Percentiles rank a stretch among this genome's conserved stretches.
Conservation (phyloP, 2,797 vertebrate species). For the Poeciliopsis turneri region DNA sequence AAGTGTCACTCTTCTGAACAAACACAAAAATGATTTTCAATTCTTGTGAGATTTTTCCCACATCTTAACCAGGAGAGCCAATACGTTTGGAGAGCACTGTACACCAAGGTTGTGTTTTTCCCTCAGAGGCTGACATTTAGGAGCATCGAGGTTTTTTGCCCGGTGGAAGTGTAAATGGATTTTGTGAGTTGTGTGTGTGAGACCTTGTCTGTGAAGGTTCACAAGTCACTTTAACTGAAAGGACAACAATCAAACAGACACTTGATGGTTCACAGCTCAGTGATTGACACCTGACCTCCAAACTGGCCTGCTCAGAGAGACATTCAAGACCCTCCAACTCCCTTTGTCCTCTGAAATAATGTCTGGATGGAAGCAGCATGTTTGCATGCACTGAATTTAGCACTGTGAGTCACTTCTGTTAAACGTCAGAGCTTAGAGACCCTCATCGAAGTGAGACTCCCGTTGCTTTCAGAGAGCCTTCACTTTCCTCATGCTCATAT, state of each 20-base stretch:
- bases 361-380: slow-evolving; percentile 1
- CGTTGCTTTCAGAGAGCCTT: slow-evolving; percentile 3
- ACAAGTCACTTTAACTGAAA: slow-evolving; percentile 31
- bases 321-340: slow-evolving; percentile 18
- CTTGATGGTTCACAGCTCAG: slow-evolving; percentile 28
- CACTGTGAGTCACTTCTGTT: slow-evolving; percentile 33
- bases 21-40: neutral
- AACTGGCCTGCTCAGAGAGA: neutral
- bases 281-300: slow-evolving; percentile 26
- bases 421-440: slow-evolving; percentile 41
- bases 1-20: neutral
- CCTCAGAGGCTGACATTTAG: slow-evolving; percentile 12
- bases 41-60: neutral
- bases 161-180: slow-evolving; percentile 3
- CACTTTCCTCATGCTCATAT: neutral
- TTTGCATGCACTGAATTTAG: slow-evolving; percentile 27
- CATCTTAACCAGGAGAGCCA: neutral
- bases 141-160: neutral
- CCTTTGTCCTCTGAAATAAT: slow-evolving; percentile 30
- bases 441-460: slow-evolving; percentile 15
- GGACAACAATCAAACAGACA: slow-evolving; percentile 29
- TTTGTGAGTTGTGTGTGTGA: neutral
- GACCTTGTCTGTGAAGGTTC: slow-evolving; percentile 6
- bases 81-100: neutral
- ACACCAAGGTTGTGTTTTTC: neutral